These are phyloP conservation scores for Ramphastos sulfuratus DNA, from an alignment of 2,113 vertebrate genomes.

Conservation along the genomic window DNA sequence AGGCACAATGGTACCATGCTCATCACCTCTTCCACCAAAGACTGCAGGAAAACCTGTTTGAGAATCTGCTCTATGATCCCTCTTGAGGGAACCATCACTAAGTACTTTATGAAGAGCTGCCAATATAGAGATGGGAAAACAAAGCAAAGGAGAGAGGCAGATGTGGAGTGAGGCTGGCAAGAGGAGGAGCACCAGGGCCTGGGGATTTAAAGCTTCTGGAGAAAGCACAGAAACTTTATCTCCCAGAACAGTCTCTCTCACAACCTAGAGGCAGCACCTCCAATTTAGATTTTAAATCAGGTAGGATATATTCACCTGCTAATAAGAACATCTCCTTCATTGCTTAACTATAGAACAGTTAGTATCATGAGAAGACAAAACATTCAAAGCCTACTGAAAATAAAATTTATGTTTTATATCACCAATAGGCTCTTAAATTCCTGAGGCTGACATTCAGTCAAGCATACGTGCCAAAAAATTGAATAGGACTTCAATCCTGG, in stretches of 20 bases:
- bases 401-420: background rate
- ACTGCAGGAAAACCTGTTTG: background rate
- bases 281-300: background rate
- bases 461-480: background rate
- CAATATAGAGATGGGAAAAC: background rate
- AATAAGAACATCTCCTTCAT: background rate
- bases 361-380: background rate
- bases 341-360: background rate
- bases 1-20: fast-evolving
- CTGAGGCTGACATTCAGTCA: background rate
- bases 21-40: background rate
- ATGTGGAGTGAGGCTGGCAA: background rate
- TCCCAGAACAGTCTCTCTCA: background rate
- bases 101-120: background rate
- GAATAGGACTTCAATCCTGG: background rate
- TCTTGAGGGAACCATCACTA: background rate
- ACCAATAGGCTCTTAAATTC: background rate
- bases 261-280: background rate
- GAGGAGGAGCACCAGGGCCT: background rate
- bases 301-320: background rate
- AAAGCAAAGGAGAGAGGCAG: background rate
- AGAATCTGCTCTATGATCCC: background rate
- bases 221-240: background rate
- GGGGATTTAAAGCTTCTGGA: background rate
- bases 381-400: background rate